These are phyloP conservation scores for Oxystoma pomonae DNA, from an alignment of 2,888 invertebrate species.

Conservation along the genomic window DNA sequence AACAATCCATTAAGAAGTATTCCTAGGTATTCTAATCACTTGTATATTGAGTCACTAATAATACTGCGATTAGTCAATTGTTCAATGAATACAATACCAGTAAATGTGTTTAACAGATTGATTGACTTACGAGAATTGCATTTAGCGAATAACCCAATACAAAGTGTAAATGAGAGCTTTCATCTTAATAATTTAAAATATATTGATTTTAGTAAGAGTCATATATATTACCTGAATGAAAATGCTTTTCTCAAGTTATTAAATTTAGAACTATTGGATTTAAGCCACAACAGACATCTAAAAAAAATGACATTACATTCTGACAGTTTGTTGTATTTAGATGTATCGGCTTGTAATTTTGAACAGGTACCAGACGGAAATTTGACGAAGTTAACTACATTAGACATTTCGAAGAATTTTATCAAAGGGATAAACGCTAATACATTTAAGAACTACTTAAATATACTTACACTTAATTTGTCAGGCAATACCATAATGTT, in stretches of 20 bases:
- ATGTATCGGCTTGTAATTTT: constrained; percentile 60
- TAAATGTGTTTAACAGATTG: constrained; percentile 51
- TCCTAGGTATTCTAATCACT: constrained; percentile 38
- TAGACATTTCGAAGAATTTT: constrained; percentile 60
- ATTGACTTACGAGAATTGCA: constrained; percentile 53
- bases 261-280: constrained; percentile 55
- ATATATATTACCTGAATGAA: constrained; percentile 50
- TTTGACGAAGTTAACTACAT: constrained; percentile 57
- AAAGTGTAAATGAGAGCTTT: constrained; percentile 28
- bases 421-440: constrained; percentile 55
- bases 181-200: constrained; percentile 38
- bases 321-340: constrained; percentile 53
- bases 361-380: constrained; percentile 57
- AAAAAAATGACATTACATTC: constrained; percentile 49
- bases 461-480: constrained; percentile 59
- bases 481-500: constrained; percentile 62
- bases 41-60: constrained; percentile 56
- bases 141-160: constrained; percentile 46
- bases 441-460: constrained; percentile 59
- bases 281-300: constrained; percentile 59
- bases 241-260: constrained; percentile 57
- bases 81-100: constrained; percentile 54
- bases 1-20: constrained; percentile 54
- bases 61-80: constrained; percentile 60
- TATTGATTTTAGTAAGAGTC: constrained; percentile 58